These are phyloP conservation scores for Campoletis raptor DNA, from an alignment of 2,888 invertebrate genomes.

Conservation along the genomic window DNA sequence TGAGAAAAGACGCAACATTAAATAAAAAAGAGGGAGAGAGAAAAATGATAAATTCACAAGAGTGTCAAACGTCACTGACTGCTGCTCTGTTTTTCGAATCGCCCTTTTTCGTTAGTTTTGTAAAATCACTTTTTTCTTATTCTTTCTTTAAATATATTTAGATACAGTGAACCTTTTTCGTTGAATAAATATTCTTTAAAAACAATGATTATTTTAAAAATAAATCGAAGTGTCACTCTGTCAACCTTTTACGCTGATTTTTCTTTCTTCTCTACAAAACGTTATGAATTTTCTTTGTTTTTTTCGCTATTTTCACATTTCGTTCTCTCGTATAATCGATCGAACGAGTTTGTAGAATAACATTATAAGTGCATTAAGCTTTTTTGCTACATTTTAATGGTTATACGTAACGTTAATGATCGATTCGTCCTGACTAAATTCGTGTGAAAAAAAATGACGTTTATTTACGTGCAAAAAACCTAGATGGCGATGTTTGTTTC, in stretches of 20 bases:
- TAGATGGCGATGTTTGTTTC: slow-evolving; percentile 28
- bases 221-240: background rate
- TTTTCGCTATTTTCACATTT: slow-evolving; percentile 46
- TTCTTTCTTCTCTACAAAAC: slow-evolving; percentile 53
- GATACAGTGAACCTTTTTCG: background rate
- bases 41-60: slow-evolving; percentile 33
- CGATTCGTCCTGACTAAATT: slow-evolving; percentile 47
- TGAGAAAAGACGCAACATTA: slow-evolving; percentile 46
- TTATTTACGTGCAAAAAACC: background rate
- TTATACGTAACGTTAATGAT: slow-evolving; percentile 35
- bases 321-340: slow-evolving; percentile 49
- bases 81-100: slow-evolving; percentile 23
- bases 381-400: slow-evolving; percentile 33
- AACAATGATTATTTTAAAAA: background rate
- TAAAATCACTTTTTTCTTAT: background rate
- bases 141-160: background rate
- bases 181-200: background rate
- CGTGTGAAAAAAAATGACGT: slow-evolving; percentile 6
- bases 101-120: background rate
- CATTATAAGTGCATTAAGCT: slow-evolving; percentile 38
- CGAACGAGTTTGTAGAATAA: slow-evolving; percentile 41
- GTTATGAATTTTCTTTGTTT: slow-evolving; percentile 45
- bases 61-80: slow-evolving; percentile 50
- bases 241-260: slow-evolving; percentile 21
- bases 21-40: slow-evolving; percentile 31